Evolutionary conservation across 1,140 invertebrate species (phyloP), one percentile per base, ranked within the genome.

Genomic region (Heliconius hermathena): DNA sequence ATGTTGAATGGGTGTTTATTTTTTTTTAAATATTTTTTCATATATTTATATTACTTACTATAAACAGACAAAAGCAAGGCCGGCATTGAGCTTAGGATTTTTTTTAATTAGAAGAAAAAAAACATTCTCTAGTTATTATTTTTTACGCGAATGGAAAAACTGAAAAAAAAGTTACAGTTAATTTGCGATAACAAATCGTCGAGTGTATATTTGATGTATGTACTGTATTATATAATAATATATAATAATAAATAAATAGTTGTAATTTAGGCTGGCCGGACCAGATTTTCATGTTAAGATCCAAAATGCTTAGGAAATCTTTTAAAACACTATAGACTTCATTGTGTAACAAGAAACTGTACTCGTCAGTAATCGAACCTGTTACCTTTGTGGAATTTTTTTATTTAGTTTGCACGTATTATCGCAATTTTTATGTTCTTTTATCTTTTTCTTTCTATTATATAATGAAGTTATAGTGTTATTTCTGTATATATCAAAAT

Each of bases 141-240:
- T 82, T 79, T 86, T 79, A 82, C 60, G 78, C 81, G 74, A 83
- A 81, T 79, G 78, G 77, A 84, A 83, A 75, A 80, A 81, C 4
- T 66, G 5, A 75, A 84, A 83, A 84, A 80, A 82, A 77, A 79
- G 73, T 72, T 77, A 29, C 1, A 66, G 16, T 75, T 77, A 82
- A 80, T 76, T 66, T 76, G 72, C 80, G 73, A 74, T 82, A 80
- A 66, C 3, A 29, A 80, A 80, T 82, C 78, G 79, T 82, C 81
- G 66, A 82, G 79, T 86, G 83, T 86, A 84, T 85, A 84, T 84
- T 84, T 79, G 82, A 83, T 84, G 81, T 84, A 88, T 82, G 83
- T 83, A 85, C 70, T 90, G 87, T 90, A 89, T 86, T 88, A 90
- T 89, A 90, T 90, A 66, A 89, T 86, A 88, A 90, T 89, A 90